phyloP scores from a whole-genome alignment of 2,888 invertebrate species.

The Eupelmus urozonus region DNA sequence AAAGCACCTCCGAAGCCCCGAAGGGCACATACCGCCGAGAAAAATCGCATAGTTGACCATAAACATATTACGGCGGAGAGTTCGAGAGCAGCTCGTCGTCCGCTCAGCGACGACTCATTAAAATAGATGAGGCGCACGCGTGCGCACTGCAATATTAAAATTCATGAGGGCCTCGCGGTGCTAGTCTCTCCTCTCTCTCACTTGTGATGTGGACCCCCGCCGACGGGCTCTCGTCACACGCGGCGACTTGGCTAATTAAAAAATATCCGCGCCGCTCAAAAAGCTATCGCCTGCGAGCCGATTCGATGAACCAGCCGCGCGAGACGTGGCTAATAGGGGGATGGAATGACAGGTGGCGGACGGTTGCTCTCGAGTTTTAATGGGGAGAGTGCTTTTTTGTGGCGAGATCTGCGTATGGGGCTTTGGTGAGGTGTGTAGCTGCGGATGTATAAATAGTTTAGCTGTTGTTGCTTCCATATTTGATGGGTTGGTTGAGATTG shows the following conservation, averaged over 20 bases:
- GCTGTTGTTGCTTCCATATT: too few relatives aligned
- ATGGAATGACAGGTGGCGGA: too few relatives aligned
- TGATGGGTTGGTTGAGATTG: too few relatives aligned
- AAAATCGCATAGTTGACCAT: slow-evolving; percentile 26
- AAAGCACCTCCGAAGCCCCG: background rate
- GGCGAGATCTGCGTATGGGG: too few relatives aligned
- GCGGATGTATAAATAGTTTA: too few relatives aligned
- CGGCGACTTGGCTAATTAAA: background rate
- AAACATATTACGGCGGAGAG: slow-evolving; percentile 27
- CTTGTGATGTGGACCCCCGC: background rate
- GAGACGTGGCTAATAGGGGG: too few relatives aligned
- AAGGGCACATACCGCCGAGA: background rate
- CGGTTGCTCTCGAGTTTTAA: too few relatives aligned
- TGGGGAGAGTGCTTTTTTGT: too few relatives aligned
- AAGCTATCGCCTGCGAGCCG: too few relatives aligned
- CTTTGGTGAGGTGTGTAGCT: too few relatives aligned
- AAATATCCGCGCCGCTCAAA: background rate
- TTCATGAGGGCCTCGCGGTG: slow-evolving; percentile 52
- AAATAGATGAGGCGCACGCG: slow-evolving; percentile 46
- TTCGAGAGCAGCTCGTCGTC: background rate
- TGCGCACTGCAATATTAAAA: slow-evolving; percentile 39
- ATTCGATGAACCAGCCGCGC: too few relatives aligned
- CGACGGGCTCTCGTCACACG: background rate
- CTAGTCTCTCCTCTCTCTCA: too few relatives aligned
- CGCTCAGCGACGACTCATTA: slow-evolving; percentile 42